Percentiles rank a stretch among this genome's conserved stretches.
These are phyloP conservation scores for Diplosoma virens DNA, from an alignment of 23 tunicate genomes.

Conservation along the genomic window DNA sequence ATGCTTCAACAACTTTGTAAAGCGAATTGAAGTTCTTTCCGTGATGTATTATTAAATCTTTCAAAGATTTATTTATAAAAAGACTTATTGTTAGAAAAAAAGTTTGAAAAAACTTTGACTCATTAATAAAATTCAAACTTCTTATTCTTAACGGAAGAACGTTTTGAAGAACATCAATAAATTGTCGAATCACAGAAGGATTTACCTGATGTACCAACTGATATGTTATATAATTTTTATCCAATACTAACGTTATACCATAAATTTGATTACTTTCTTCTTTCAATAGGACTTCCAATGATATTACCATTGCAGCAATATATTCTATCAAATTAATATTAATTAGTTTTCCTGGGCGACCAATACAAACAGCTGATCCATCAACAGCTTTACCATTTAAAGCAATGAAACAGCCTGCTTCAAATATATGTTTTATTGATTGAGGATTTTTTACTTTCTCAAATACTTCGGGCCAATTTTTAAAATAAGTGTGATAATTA, in stretches of 20 bases:
- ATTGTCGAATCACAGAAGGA: constrained; percentile 57
- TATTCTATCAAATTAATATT: constrained; percentile 33
- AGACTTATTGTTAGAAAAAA: constrained; percentile 62
- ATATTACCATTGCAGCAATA: constrained; percentile 33
- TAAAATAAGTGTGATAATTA: constrained; percentile 51
- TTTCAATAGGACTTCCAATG: constrained; percentile 42
- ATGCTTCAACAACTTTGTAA: constrained; percentile 37
- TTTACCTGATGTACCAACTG: constrained; percentile 59
- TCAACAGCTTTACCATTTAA: constrained; percentile 49
- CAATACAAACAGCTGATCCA: constrained; percentile 58
- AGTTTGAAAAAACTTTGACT: constrained; percentile 55
- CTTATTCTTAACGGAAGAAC: constrained; percentile 74
- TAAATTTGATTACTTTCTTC: constrained; percentile 64
- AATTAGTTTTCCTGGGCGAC: constrained; percentile 52
- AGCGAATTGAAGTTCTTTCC: constrained; percentile 37
- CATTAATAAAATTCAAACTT: constrained; percentile 60
- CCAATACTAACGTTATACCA: constrained; percentile 76
- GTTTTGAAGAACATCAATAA: constrained; percentile 61
- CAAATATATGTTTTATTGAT: constrained; percentile 25
- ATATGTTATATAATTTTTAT: constrained; percentile 31
- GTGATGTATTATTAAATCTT: constrained; percentile 44
- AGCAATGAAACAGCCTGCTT: constrained; percentile 30
- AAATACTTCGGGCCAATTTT: constrained; percentile 52
- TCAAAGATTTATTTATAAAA: constrained; percentile 66
- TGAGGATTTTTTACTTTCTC: constrained; percentile 63